Percentiles rank a stretch among this genome's conserved stretches.
Evolutionary conservation across 2,797 vertebrate genomes (phyloP).

Genomic region (Microtus obscurus): DNA sequence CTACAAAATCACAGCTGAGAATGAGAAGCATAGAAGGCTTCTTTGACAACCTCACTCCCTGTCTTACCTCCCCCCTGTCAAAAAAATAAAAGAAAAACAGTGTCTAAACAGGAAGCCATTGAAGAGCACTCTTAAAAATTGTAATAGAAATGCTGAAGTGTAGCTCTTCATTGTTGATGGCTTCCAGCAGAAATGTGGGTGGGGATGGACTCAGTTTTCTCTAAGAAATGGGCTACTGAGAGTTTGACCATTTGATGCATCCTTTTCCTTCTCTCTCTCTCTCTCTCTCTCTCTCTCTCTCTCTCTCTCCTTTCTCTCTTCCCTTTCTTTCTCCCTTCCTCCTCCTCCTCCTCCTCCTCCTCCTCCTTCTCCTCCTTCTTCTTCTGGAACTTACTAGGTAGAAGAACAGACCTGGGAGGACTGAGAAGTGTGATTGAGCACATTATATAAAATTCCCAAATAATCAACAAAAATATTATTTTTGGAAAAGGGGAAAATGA

Average conservation of each 20-base stretch:
- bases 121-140: not conserved
- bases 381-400: not conserved
- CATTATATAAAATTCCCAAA: not conserved
- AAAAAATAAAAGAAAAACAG: not conserved
- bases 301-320: no score
- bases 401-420: not conserved
- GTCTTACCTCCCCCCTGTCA: accelerated
- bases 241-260: not conserved
- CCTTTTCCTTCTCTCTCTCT: not conserved
- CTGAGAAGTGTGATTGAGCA: not conserved
- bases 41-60: not conserved
- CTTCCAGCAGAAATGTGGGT: not conserved
- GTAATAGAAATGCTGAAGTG: not conserved
- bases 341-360: no score
- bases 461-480: not conserved
- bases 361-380: no score
- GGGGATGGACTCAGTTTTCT: not conserved
- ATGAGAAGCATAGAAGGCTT: not conserved
- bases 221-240: not conserved
- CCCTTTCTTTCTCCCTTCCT: no score
- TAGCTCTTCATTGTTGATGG: not conserved
- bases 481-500: not conserved
- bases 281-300: no score
- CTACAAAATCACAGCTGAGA: not conserved
- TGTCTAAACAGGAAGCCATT: not conserved